Base-by-base conservation (phyloP, 2,888 invertebrate genomes). In the Dichetophora obliterata region DNA sequence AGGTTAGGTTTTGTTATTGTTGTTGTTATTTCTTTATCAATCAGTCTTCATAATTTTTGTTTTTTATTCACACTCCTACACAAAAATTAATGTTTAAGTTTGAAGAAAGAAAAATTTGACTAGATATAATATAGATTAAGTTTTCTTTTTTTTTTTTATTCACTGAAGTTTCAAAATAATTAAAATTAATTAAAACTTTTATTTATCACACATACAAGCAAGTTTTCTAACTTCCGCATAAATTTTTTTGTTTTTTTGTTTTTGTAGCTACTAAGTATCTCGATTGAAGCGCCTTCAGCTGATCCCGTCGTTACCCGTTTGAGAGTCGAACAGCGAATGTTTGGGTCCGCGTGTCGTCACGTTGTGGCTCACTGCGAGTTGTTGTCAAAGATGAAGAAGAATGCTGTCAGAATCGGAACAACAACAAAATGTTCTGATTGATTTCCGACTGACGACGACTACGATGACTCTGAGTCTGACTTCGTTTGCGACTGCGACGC, bases 321-420 rank as follows among this genome's bases (percentile, higher is more conserved):
- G 85, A 87, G 86, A 85, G 86, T 86, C 86, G 84, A 85, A 86
- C 86, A 86, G 86, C 85, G 87, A 87, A 87, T 87, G 86, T 80
- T 66, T 37, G 68, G 31, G 14, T 43, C 68, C 69, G 69, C 75
- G 75, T 84, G 82, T 82, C 75, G 74, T 82, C 84, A 74, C 77
- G 50, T 52, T 59, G 34, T 66, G 43, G 37, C 54, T 50, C 48
- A 61, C 43, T 43, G 27, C 59, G 71, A 43, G 83, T 82, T 83
- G 70, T 69, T 75, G 77, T 69, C 52, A 75, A 63, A 52, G 57
- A 57, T 22, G 54, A 34, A 14, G 63, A 63, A 43, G 50, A 37
- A 34, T 54, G 77, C 76, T 71, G 76, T 63, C 76, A 70, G 76
- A 69, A 74, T 24, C 73, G 73, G 63, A 63, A 52, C 73, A 63